Conservation (phyloP, 2,797 vertebrate species). For the Lophura swinhoii region DNA sequence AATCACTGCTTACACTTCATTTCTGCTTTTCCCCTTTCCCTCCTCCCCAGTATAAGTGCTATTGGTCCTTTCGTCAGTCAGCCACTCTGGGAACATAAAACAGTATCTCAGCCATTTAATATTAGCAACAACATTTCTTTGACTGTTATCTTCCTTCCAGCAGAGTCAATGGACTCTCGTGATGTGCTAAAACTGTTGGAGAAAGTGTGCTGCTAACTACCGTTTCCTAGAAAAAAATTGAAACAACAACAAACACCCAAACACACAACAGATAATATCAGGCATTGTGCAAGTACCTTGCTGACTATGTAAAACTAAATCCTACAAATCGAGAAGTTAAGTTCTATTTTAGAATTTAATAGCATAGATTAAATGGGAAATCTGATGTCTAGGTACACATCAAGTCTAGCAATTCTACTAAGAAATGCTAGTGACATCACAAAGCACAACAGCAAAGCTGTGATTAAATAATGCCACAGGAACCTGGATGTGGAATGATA, state of each 20-base stretch:
- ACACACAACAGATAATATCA: not conserved
- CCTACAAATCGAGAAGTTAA: not conserved
- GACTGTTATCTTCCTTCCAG: slow-evolving; percentile 5
- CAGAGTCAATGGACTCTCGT: not conserved
- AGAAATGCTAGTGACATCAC: not conserved
- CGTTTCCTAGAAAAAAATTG: not conserved
- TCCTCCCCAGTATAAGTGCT: not conserved
- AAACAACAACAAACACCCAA: not conserved
- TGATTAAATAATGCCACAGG: not conserved
- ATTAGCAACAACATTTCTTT: slow-evolving; percentile 17
- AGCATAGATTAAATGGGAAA: not conserved
- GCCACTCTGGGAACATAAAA: not conserved
- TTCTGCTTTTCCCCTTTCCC: not conserved
- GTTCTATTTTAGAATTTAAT: not conserved
- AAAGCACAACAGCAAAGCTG: not conserved
- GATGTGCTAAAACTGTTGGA: not conserved
- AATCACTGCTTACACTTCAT: not conserved
- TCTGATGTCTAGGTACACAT: not conserved
- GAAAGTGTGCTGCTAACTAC: not conserved
- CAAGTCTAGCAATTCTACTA: slow-evolving; percentile 1
- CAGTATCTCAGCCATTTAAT: not conserved
- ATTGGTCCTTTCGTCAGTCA: slow-evolving; percentile 29
- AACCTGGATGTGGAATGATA: slow-evolving; percentile 5
- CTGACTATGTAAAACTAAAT: not conserved
- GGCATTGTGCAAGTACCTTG: not conserved